Conservation (phyloP, 92 coral and sea anemone genomes). For the Phenganax marumi region DNA sequence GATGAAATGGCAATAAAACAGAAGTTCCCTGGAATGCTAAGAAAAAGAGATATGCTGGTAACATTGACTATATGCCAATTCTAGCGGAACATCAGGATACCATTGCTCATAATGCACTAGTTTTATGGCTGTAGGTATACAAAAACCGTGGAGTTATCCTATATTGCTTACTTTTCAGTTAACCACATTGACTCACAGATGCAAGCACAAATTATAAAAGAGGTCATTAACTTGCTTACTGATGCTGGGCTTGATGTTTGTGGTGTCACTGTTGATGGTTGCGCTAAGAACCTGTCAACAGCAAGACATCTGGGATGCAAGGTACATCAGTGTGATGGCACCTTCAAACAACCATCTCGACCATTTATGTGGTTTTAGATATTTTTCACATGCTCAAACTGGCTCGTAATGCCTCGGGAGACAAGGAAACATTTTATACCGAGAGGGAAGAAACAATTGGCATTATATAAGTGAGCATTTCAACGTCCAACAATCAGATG, state of each 20-base stretch:
- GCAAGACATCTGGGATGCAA: constrained; percentile 9
- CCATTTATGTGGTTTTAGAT: constrained; percentile 1
- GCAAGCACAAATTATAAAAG: constrained; percentile 25
- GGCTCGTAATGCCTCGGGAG: constrained; percentile 9
- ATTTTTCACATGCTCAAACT: constrained; percentile 2
- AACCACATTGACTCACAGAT: background rate
- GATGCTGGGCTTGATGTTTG: constrained; percentile 26
- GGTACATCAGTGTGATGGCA: constrained; percentile 7
- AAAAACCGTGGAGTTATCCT: constrained; percentile 10
- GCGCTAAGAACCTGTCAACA: constrained; percentile 19
- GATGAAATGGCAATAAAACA: background rate
- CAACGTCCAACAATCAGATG: constrained; percentile 3
- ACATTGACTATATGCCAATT: background rate
- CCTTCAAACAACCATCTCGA: constrained; percentile 10
- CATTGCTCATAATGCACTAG: constrained; percentile 34
- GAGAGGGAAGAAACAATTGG: constrained; percentile 17
- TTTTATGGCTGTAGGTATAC: constrained; percentile 37
- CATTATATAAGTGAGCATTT: constrained; percentile 15
- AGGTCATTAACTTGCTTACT: constrained; percentile 9
- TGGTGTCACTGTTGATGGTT: constrained; percentile 17
- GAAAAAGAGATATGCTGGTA: too few species aligned
- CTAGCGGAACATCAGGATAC: too few species aligned
- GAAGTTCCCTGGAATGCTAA: background rate
- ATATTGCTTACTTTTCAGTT: constrained; percentile 17
- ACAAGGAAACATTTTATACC: constrained; percentile 2